Conservation (phyloP, 2,113 vertebrate species). For the chimpanzee (Pan troglodytes) region NHGRI_mPanTro3-v2.1_pri NC_072404.2:122801501-122802000, state of each 20-base stretch:
- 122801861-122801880: too few relatives aligned
- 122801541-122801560: background rate
- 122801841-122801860: too few relatives aligned
- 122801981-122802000: accelerated
- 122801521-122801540: background rate
- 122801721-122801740: background rate
- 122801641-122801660: background rate
- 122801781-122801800: background rate
- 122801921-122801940: too few relatives aligned
- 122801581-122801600: background rate
- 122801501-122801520: background rate
- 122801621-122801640: background rate
- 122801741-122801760: background rate
- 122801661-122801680: background rate
- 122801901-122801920: too few relatives aligned
- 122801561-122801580: background rate
- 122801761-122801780: background rate
- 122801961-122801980: too few relatives aligned
- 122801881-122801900: too few relatives aligned
- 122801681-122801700: background rate
- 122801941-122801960: too few relatives aligned
- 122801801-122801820: background rate
- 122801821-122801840: too few relatives aligned
- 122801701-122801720: background rate
- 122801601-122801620: background rate